Evolutionary conservation across 1,140 invertebrate species (phyloP), one percentile per base, ranked within the genome.

Genomic region (Pentalonia nigronervosa): DNA sequence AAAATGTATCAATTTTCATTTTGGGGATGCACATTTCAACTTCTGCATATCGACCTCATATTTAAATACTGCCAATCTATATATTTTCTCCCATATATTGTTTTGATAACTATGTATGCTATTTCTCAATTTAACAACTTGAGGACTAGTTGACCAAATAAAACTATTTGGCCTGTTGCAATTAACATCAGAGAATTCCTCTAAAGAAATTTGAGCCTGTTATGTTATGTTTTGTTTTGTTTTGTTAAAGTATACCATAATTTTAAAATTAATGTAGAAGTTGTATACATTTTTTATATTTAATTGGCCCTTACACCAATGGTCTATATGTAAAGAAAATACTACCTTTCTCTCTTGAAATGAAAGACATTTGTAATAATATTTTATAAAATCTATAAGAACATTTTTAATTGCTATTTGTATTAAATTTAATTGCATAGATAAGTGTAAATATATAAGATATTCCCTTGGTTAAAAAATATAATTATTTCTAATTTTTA

Each of bases 1-100:
- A 93, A 93, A 53, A 93, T 90, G 86, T 93, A n/a, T 76, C 93
- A 93, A 23, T 93, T 93, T 93, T 89, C 93, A 89, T 93, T 90
- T 91, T 93, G 93, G 93, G 93, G 93, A 48, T 90, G 67, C 11
- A 84, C 56, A 36, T 93, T 93, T 90, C 93, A 93, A 83, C 88
- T 93, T 17, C 36, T 90, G 21, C 60, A 90, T 41, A 83, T 93
- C 25, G 76, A 90, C 9, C 20, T 83, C 14, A 93, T 93, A 76
- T 14, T 90, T 45, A 93, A 25, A 56, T 93, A 93, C 60, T 90
- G 87, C 23, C 60, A 90, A 45, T 93, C 93, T 8, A 90, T 93
- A 90, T 93, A 90, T 56, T 93, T 93, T 83, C 47, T 93, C n/a
- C 93, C 93, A 14, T 93, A 93, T 91, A 34, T 93, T n/a, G 4